These are phyloP conservation scores for Phaetusa simplex DNA, from an alignment of 2,113 vertebrate genomes.

Conservation along the genomic window DNA sequence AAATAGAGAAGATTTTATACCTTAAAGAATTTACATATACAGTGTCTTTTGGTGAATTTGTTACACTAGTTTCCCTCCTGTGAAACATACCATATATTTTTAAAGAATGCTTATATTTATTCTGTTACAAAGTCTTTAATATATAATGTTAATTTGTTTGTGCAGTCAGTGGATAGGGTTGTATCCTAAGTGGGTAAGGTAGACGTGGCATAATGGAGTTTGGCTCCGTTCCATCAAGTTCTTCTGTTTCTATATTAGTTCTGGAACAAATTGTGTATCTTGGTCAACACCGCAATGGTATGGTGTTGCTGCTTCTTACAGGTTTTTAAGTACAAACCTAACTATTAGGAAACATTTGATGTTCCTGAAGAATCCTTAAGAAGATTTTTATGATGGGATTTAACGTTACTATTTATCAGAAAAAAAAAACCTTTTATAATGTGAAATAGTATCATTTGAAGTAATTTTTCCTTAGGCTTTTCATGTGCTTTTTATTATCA, in stretches of 20 bases:
- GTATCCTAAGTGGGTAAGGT: neutral
- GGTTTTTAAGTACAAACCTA: neutral
- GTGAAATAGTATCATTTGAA: neutral
- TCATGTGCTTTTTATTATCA: neutral
- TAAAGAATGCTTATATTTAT: neutral
- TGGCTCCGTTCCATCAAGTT: neutral
- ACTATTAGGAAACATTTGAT: neutral
- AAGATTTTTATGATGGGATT: neutral
- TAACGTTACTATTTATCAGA: neutral
- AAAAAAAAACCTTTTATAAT: neutral
- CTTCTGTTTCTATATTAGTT: neutral
- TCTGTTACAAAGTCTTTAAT: neutral
- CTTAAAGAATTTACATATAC: neutral
- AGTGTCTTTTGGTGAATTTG: neutral
- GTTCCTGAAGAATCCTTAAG: neutral
- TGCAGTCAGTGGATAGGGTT: neutral
- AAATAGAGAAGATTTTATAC: neutral
- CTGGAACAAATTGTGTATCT: neutral
- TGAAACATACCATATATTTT: neutral
- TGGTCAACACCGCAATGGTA: neutral
- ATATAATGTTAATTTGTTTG: neutral
- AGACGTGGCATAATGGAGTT: neutral
- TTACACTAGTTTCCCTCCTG: neutral
- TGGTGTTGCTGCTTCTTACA: neutral
- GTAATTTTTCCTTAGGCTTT: neutral